Conservation (phyloP, 2,888 invertebrate species). For the Malacosoma neustria region DNA sequence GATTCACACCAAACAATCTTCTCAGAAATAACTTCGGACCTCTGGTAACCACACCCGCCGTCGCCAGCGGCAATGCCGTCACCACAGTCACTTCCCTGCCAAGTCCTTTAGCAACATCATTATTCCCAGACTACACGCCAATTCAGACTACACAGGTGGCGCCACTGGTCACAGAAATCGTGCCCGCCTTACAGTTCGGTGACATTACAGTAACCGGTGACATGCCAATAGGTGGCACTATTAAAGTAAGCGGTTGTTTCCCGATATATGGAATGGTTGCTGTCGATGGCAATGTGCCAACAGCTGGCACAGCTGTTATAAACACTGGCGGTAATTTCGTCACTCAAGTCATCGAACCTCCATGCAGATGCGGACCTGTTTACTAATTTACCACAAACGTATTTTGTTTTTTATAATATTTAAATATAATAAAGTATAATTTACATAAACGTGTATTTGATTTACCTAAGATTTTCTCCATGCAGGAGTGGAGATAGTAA, state of each 20-base stretch:
- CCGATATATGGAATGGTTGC: constrained; percentile 52
- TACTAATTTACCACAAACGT: too few relatives aligned
- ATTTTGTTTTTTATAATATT: too few relatives aligned
- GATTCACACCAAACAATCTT: constrained; percentile 2
- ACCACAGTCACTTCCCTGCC: constrained; percentile 16
- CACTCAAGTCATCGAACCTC: constrained; percentile 7
- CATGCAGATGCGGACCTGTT: constrained; percentile 6
- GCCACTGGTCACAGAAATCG: constrained; percentile 43
- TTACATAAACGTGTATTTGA: too few relatives aligned
- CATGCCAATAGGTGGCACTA: constrained; percentile 45
- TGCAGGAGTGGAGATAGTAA: too few relatives aligned
- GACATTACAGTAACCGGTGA: constrained; percentile 45
- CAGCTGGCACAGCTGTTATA: constrained; percentile 41
- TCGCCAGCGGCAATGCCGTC: constrained; percentile 14
- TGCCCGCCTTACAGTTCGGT: constrained; percentile 44
- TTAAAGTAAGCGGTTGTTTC: constrained; percentile 48
- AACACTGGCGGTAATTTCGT: constrained; percentile 28
- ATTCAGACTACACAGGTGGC: constrained; percentile 26
- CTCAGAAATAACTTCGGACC: constrained; percentile 4
- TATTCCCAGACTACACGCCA: constrained; percentile 11
- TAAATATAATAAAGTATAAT: too few relatives aligned
- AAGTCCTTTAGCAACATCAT: constrained; percentile 5
- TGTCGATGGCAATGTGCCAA: constrained; percentile 45
- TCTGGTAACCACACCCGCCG: constrained; percentile 9
- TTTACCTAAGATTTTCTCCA: too few relatives aligned